Evolutionary conservation across 1,140 invertebrate species (phyloP), one percentile per base, ranked within the genome.

Genomic region (Drosophila kurseongensis): DNA sequence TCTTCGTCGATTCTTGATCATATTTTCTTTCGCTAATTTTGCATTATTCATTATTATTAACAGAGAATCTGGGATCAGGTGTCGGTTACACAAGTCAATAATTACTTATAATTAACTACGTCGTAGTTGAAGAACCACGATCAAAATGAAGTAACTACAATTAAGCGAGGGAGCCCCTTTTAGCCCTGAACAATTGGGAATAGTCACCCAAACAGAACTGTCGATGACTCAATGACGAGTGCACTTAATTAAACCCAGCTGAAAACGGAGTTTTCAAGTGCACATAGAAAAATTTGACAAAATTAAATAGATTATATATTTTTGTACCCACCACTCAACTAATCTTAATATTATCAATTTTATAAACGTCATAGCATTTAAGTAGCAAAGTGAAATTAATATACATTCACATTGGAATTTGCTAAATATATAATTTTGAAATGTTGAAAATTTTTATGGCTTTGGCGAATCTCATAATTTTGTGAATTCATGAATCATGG

Each of bases 61-160:
- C n/a, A 8, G 10, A 32, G 23, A 52, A 38, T 10, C 23, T 9
- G 50, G 40, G 68, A 63, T 54, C 69, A 84, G 67, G 59, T 84
- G 72, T 62, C 80, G 60, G 51, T 52, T 75, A 50, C 69, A 65
- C 56, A 78, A 69, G 59, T 67, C 42, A 75, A 75, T 85, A 86
- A 86, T 81, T 81, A 75, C 48, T 32, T 40, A n/a, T 56, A 62
- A 62, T 54, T 61, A 59, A 59, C 55, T 72, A 16, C 78, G 47
- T 66, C 51, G 62, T 44, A 61, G 62, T 40, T 78, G 42, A 16
- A 41, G 32, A 29, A 51, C 61, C 57, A 44, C 61, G 41, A 58
- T 14, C 51, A 58, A 68, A 67, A 67, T 84, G 68, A 65, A 77
- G 52, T 73, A 75, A 78, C 47, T 71, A 65, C 75, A 67, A 82